Evolutionary conservation across 2,113 vertebrate genomes (phyloP).

Genomic region (Tursiops truncatus): DNA sequence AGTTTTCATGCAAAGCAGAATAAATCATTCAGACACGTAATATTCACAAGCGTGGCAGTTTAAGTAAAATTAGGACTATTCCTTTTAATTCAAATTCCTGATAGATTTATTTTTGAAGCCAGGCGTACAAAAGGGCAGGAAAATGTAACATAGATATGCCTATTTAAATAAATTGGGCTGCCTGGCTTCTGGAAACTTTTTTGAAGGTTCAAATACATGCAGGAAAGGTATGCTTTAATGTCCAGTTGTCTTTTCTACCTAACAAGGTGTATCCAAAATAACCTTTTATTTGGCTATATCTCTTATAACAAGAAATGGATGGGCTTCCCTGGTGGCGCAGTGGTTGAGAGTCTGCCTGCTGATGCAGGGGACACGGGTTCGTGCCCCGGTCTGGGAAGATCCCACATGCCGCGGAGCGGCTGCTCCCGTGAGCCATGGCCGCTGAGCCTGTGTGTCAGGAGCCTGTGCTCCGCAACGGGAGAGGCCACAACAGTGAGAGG

Average conservation of each 20-base stretch:
- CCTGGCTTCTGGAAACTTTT: background rate
- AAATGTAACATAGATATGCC: background rate
- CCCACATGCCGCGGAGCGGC: too few species aligned
- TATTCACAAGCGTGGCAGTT: background rate
- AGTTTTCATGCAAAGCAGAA: background rate
- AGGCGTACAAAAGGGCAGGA: background rate
- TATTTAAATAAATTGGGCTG: background rate
- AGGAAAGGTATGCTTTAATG: background rate
- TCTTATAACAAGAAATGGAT: background rate
- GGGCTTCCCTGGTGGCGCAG: too few species aligned
- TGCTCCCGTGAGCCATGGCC: too few species aligned
- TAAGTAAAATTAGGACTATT: slow-evolving; percentile 16
- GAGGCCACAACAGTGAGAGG: too few species aligned
- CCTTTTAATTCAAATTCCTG: background rate
- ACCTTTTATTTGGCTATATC: background rate
- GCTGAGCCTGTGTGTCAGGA: too few species aligned
- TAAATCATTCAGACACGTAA: background rate
- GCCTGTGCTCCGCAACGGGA: too few species aligned
- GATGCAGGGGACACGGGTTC: too few species aligned
- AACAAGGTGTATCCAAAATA: background rate
- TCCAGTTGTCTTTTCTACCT: background rate
- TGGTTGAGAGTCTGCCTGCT: too few species aligned
- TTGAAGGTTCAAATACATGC: background rate
- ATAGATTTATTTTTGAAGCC: background rate
- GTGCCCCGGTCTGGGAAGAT: too few species aligned